Percentiles rank a stretch among this genome's conserved stretches.
Evolutionary conservation across 2,113 vertebrate species (phyloP).

Genomic region (human): GRCh38 chr5:4933001-4933500

Average conservation of each 20-base stretch:
- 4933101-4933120: neutral
- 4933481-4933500: neutral
- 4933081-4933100: neutral
- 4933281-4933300: neutral
- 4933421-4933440: neutral
- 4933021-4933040: neutral
- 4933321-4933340: neutral
- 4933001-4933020: neutral
- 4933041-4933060: neutral
- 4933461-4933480: neutral
- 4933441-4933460: neutral
- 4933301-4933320: neutral
- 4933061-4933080: neutral
- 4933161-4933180: neutral
- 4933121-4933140: neutral
- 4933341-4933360: neutral
- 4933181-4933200: neutral
- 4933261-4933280: neutral
- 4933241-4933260: neutral
- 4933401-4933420: neutral
- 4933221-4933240: neutral
- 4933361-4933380: neutral
- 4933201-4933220: neutral
- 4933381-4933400: neutral
- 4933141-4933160: neutral